These are phyloP conservation scores for Phoxinus dragarum DNA, from an alignment of 2,797 vertebrate species.

Conservation along the genomic window DNA sequence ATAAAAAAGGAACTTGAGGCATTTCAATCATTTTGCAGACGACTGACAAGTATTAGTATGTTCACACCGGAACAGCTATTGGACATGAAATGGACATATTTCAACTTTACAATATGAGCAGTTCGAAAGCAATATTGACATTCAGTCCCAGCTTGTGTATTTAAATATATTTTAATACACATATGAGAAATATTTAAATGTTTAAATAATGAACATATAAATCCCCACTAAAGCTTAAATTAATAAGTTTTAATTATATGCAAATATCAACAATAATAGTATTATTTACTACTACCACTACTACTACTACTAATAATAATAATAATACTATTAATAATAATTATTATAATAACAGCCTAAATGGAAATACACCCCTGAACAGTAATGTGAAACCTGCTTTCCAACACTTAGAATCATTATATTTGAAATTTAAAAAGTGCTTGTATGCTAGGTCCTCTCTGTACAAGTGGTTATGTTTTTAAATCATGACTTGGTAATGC, in stretches of 20 bases:
- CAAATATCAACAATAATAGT: background rate
- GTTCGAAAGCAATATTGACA: background rate
- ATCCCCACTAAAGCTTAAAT: background rate
- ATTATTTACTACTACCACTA: too few species aligned
- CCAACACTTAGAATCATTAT: background rate
- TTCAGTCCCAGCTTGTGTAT: background rate
- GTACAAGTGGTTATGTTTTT: conserved; percentile 26
- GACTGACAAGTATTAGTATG: background rate
- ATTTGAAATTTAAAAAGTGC: background rate
- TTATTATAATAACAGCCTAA: background rate
- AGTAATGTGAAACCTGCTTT: conserved; percentile 9
- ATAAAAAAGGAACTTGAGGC: background rate
- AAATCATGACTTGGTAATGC: conserved; percentile 66
- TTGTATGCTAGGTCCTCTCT: background rate
- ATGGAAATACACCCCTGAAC: background rate
- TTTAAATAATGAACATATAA: background rate
- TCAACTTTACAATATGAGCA: background rate
- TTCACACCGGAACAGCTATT: background rate
- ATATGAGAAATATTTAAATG: background rate
- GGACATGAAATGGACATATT: background rate
- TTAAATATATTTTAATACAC: background rate
- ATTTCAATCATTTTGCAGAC: background rate
- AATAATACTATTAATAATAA: background rate
- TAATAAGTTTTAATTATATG: background rate
- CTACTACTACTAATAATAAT: too few species aligned